Conservation (phyloP, 2,888 invertebrate species). For the Pemphredon lugubris region DNA sequence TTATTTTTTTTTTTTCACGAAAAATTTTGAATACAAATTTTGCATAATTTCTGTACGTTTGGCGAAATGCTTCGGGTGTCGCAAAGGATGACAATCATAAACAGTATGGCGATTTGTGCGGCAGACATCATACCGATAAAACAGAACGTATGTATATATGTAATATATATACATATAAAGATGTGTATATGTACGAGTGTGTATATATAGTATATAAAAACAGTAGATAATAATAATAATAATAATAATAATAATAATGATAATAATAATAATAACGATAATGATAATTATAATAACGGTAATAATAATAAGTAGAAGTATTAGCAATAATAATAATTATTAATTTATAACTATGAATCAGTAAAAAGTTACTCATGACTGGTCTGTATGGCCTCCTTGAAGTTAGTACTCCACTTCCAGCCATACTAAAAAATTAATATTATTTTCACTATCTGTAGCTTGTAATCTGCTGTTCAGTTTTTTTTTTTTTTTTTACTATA, state of each 20-base stretch:
- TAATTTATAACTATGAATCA: slow-evolving; percentile 76
- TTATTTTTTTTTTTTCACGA: too few species aligned
- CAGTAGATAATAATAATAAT: slow-evolving; percentile 74
- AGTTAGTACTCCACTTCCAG: slow-evolving; percentile 98
- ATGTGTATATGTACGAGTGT: slow-evolving; percentile 56
- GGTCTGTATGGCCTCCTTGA: slow-evolving; percentile 95
- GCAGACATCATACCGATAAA: slow-evolving; percentile 76
- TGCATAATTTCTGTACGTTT: slow-evolving; percentile 6
- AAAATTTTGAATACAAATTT: too few species aligned
- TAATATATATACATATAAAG: slow-evolving; percentile 64
- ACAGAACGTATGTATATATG: slow-evolving; percentile 66
- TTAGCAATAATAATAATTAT: slow-evolving; percentile 65
- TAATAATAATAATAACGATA: slow-evolving; percentile 52
- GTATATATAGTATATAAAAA: slow-evolving; percentile 67
- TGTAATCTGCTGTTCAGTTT: slow-evolving; percentile 50
- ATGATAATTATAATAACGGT: slow-evolving; percentile 69
- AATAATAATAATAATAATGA: slow-evolving; percentile 45
- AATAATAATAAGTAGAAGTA: slow-evolving; percentile 54
- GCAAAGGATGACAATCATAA: slow-evolving; percentile 72
- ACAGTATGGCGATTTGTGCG: slow-evolving; percentile 72
- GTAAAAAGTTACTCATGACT: slow-evolving; percentile 88
- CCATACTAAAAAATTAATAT: slow-evolving; percentile 88
- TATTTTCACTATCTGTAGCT: slow-evolving; percentile 71
- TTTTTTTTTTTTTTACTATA: slow-evolving; percentile 37
- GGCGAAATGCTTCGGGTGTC: slow-evolving; percentile 73